These are phyloP conservation scores for Sphaerodactylus townsendi DNA, from an alignment of 2,113 vertebrate genomes.

Conservation along the genomic window DNA sequence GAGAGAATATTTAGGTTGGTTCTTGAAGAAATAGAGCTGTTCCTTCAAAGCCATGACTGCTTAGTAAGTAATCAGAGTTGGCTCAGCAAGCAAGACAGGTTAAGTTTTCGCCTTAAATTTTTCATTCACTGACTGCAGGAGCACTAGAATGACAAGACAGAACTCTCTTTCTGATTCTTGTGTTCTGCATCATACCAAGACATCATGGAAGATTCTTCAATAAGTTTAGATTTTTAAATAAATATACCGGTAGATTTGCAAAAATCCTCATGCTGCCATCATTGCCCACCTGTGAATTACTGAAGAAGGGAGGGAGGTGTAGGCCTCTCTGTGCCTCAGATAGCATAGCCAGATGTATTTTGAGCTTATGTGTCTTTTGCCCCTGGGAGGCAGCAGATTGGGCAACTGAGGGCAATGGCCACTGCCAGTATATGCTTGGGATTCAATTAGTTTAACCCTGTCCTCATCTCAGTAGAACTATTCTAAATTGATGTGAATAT, in stretches of 20 bases:
- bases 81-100: not conserved
- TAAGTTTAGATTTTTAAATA: not conserved
- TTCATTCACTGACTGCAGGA: not conserved
- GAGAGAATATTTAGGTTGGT: not conserved
- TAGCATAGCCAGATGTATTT: too few species aligned
- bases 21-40: not conserved
- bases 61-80: not conserved
- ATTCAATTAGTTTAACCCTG: too few species aligned
- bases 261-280: not conserved
- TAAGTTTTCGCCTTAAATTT: not conserved
- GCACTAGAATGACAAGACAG: not conserved
- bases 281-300: not conserved
- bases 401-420: too few species aligned
- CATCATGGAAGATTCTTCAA: not conserved
- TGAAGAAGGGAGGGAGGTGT: not conserved
- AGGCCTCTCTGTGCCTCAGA: not conserved
- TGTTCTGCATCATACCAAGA: not conserved
- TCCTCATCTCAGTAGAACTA: too few species aligned
- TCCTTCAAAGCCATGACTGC: not conserved
- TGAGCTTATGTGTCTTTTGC: too few species aligned
- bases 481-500: too few species aligned
- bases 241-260: not conserved
- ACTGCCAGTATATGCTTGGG: too few species aligned
- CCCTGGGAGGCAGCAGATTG: too few species aligned
- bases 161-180: not conserved